Percentiles rank a stretch among this genome's conserved stretches.
These are phyloP conservation scores for Papilio gigon DNA, from an alignment of 2,888 invertebrate genomes.

Conservation along the genomic window DNA sequence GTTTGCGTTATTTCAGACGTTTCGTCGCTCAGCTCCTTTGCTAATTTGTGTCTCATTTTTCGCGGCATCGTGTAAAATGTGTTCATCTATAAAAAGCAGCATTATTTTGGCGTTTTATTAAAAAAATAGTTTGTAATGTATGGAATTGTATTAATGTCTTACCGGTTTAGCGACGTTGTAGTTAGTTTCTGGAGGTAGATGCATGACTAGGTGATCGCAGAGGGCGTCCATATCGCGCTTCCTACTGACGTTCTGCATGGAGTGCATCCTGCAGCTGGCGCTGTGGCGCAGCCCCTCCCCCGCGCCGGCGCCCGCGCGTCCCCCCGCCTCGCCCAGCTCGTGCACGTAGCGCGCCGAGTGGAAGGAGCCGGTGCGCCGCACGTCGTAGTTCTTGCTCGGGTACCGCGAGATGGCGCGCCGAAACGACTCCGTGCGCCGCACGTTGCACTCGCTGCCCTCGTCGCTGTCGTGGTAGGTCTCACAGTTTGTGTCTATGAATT, in stretches of 20 bases:
- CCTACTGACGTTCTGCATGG: conserved; percentile 71
- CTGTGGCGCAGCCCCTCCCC: conserved; percentile 59
- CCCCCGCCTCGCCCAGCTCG: conserved; percentile 59
- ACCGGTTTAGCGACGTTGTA: conserved; percentile 72
- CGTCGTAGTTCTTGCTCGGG: conserved; percentile 62
- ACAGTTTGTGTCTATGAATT: conserved; percentile 69
- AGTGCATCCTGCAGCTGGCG: conserved; percentile 69
- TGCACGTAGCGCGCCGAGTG: conserved; percentile 70
- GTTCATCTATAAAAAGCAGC: conserved; percentile 65
- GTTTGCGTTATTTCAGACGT: conserved; percentile 73
- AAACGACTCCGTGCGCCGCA: conserved; percentile 73
- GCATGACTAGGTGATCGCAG: conserved; percentile 73
- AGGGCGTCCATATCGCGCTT: conserved; percentile 70
- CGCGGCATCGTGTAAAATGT: conserved; percentile 78
- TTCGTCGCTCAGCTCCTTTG: conserved; percentile 72
- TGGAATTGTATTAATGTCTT: conserved; percentile 42
- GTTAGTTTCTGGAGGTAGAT: conserved; percentile 69
- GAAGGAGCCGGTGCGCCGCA: conserved; percentile 70
- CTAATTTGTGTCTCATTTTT: conserved; percentile 68
- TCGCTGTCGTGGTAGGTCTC: conserved; percentile 76
- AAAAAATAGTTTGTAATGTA: not conserved
- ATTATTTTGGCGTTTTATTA: not conserved
- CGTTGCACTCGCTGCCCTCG: conserved; percentile 74
- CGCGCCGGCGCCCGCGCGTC: conserved; percentile 54
- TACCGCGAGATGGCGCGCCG: conserved; percentile 64